A percentile compares a stretch with the other conserved stretches of the same genome.
Evolutionary conservation across 1,140 invertebrate species (phyloP).

Genomic region (Leptestheria dahalacensis): DNA sequence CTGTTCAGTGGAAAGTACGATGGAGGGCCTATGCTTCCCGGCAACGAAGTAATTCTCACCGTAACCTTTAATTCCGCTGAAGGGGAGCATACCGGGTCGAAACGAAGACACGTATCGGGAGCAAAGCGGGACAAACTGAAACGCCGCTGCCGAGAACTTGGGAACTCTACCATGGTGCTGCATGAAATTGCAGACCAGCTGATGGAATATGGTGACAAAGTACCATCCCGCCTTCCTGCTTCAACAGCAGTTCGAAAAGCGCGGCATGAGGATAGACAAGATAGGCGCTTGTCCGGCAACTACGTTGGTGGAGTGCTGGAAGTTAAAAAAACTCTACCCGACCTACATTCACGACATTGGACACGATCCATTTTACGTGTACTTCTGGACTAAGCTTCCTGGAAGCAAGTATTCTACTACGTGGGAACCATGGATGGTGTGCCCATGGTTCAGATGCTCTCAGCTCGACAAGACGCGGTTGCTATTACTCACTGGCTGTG

Average conservation of each 20-base stretch:
- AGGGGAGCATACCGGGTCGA: neutral
- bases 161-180: neutral
- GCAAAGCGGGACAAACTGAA: neutral
- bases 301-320: neutral
- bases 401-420: neutral
- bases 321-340: neutral
- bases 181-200: neutral
- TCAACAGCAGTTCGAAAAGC: neutral
- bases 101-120: neutral
- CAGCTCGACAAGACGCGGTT: neutral
- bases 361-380: neutral
- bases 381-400: neutral
- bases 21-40: neutral
- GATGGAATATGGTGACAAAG: neutral
- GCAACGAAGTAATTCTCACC: neutral
- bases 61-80: neutral
- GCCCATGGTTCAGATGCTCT: neutral
- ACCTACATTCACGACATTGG: neutral
- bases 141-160: neutral
- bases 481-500: neutral
- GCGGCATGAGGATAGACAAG: neutral
- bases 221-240: neutral
- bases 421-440: neutral
- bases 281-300: neutral
- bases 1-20: neutral